Evolutionary conservation across 2,113 vertebrate species (phyloP), one percentile per base, ranked within the genome.

Genomic region (Anguilla rostrata): DNA sequence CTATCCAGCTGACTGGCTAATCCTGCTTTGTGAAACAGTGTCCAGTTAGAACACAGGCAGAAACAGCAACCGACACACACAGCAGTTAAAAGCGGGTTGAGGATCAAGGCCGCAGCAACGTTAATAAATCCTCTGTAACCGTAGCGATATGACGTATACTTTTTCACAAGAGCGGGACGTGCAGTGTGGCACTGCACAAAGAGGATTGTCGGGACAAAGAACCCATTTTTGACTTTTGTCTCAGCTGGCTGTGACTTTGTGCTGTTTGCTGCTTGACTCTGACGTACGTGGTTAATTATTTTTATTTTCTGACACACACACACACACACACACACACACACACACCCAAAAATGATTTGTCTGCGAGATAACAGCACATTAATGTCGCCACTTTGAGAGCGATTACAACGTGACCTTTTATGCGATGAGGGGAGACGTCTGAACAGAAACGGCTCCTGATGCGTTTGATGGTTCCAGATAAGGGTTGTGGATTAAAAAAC

Each of bases 371-470:
- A 78, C 29, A 39, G n/a, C 49, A 39, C 75, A 7, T 41, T 43
- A 63, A 43, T 78, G 57, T n/a, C 2, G 39, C 49, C 8, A 20
- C 75, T 84, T 85, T 29, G 34, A 43, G 41, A 82, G 29, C 29
- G 86, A 87, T 83, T 79, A 46, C 81, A 84, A 39, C 29, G 26
- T 75, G 86, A 81, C 84, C 82, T 87, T 83, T 66, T 88, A 39
- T 49, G 87, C 78, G 86, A 78, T 57, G 26, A 86, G 84, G 60
- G 39, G 14, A 82, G 84, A 34, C 49, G 84, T 81, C 83, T 84
- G 86, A 26, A 86, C 66, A n/a, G n/a, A 78, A 82, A 85, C 49
- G 3, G 40, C 75, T 57, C 39, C 56, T 43, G 22, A 83, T 86
- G 83, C 82, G 41, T 81, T 71, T 22, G 16, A 41, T 84, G 39